Base-by-base conservation (phyloP, 2,888 invertebrate genomes). In the Agrochola circellaris region DNA sequence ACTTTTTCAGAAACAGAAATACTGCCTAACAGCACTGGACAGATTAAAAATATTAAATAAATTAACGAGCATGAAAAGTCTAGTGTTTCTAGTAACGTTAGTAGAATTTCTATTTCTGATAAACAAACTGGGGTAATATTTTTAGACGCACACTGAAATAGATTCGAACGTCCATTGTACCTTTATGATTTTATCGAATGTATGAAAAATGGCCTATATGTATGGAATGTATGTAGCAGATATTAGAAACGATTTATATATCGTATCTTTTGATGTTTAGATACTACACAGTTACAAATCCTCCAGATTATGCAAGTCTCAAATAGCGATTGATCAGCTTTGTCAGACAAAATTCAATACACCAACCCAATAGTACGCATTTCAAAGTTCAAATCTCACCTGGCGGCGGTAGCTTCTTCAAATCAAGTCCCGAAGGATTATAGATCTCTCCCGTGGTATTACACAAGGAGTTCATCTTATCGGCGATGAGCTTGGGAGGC, bases 371-470 rank as follows among this genome's bases (percentile, higher is more conserved):
- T 11, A n/a, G 17, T 54, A 66, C 30, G 23, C 34, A 17, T 45
- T 38, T 51, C 6, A 42, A 42, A 45, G 20, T 23, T 11, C 34
- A 60, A 0, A 26, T 34, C 67, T 83, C 26, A 84, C 84, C 84
- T 64, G 84, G 83, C 0, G 84, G 84, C 13, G 84, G 84, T 26
- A 83, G 30, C 8, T 62, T 79, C 2, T 66, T 66, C 61, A 97
- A 86, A 82, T 97, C 97, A 26, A 97, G 86, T 9, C 96, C 96
- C 15, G 95, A 97, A 0, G 99, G 99, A 95, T 99, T 99, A 91
- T 97, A 99, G 61, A 98, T 95, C 3, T 96, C 97, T 15, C 98
- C 98, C 0, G 98, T 98, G 0, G 97, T 97, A 60, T 97, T 95
- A 90, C 99, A 99, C 13, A 88, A 96, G 89, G 88, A 97, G 93